A percentile compares a stretch with the other conserved stretches of the same genome.
These are phyloP conservation scores for Branchellion lobata DNA, from an alignment of 2,888 invertebrate species.

Conservation along the genomic window DNA sequence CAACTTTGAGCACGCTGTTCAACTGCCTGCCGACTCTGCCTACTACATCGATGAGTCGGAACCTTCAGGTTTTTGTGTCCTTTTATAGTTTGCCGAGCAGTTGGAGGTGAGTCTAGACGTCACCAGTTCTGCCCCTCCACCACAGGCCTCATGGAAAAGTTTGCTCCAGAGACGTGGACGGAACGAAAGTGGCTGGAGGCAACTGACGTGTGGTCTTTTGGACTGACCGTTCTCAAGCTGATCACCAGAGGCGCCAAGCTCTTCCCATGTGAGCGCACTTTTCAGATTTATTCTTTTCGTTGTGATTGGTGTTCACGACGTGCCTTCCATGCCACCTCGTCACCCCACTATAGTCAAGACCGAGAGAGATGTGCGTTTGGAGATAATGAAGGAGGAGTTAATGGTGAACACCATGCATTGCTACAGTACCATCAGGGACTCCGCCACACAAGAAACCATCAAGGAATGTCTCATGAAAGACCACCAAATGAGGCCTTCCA, in stretches of 20 bases:
- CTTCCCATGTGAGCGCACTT: slow-evolving; percentile 15
- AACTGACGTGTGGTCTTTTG: slow-evolving; percentile 36
- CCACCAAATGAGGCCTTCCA: background rate
- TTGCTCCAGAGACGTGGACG: slow-evolving; percentile 24
- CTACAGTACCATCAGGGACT: background rate
- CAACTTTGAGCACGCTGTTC: slow-evolving; percentile 25
- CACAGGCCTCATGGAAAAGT: background rate
- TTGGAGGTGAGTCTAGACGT: too few species aligned
- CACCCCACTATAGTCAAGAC: background rate
- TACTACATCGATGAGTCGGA: background rate
- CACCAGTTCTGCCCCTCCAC: too few species aligned
- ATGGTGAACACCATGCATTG: background rate
- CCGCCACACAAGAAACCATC: background rate
- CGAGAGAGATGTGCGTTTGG: background rate
- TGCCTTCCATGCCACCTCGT: too few species aligned
- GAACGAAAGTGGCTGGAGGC: background rate
- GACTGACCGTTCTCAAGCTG: slow-evolving; percentile 16
- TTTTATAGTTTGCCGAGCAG: too few species aligned
- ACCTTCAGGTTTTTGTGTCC: too few species aligned
- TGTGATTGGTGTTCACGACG: background rate
- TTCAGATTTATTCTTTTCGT: too few species aligned
- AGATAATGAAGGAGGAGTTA: background rate
- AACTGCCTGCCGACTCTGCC: background rate
- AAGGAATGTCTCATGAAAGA: background rate
- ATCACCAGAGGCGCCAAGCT: background rate